Evolutionary conservation across 2,888 invertebrate species (phyloP).

Genomic region (Eilema caniola): DNA sequence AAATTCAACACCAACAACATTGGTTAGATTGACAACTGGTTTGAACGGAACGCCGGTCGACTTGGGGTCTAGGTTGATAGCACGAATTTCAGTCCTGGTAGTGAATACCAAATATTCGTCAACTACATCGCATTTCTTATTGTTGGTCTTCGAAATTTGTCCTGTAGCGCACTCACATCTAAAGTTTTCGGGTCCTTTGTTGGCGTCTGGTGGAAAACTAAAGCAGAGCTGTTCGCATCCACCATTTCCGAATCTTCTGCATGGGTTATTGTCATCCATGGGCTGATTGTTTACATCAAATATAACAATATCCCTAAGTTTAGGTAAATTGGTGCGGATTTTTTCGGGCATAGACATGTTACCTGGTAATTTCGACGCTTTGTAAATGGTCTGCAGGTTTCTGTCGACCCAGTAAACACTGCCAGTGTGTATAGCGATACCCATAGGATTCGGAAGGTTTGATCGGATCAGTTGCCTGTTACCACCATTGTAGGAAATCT

Average conservation of each 20-base stretch:
- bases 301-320: constrained; percentile 95
- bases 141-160: constrained; percentile 88
- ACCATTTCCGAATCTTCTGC: constrained; percentile 91
- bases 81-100: constrained; percentile 97
- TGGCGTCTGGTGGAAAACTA: constrained; percentile 92
- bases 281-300: constrained; percentile 97
- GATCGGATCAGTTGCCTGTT: constrained; percentile 93
- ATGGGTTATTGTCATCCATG: constrained; percentile 93
- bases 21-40: constrained; percentile 94
- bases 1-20: constrained; percentile 98
- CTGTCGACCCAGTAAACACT: constrained; percentile 98
- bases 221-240: constrained; percentile 98
- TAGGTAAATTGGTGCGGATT: constrained; percentile 93
- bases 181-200: constrained; percentile 83
- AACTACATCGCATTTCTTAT: constrained; percentile 92
- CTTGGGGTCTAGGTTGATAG: constrained; percentile 95
- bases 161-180: constrained; percentile 98
- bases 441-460: constrained; percentile 97
- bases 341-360: constrained; percentile 90
- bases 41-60: constrained; percentile 94
- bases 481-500: constrained; percentile 94
- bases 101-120: constrained; percentile 97
- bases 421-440: constrained; percentile 94
- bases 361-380: constrained; percentile 92
- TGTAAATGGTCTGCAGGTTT: constrained; percentile 94